Evolutionary conservation across 2,113 vertebrate species (phyloP).

Genomic region (Eublepharis macularius): DNA sequence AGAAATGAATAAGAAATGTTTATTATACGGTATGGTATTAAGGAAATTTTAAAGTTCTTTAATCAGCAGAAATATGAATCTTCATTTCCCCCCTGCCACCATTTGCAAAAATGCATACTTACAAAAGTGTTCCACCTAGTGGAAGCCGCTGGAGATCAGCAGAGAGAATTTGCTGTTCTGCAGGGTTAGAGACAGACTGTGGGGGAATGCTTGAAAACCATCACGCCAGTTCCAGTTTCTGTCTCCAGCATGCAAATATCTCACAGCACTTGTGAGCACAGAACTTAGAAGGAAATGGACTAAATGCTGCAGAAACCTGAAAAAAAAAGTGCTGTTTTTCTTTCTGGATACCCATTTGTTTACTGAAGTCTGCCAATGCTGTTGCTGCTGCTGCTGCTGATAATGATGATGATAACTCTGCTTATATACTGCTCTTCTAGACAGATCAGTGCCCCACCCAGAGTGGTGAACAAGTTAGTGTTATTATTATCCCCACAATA

Average conservation of each 20-base stretch:
- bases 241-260: background rate
- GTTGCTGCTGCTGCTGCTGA: too few species aligned
- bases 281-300: background rate
- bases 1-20: background rate
- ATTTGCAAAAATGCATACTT: background rate
- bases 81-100: too few species aligned
- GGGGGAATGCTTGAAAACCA: background rate
- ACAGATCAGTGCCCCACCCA: too few species aligned
- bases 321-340: background rate
- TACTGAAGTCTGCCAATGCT: too few species aligned
- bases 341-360: background rate
- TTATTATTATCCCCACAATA: too few species aligned
- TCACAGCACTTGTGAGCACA: background rate
- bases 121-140: conserved; percentile 61
- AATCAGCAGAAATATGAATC: background rate
- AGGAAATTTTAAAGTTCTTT: background rate
- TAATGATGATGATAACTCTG: too few species aligned
- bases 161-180: background rate
- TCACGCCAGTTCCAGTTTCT: too few species aligned
- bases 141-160: background rate
- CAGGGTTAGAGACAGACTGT: background rate
- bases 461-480: too few species aligned
- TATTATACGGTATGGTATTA: background rate
- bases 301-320: background rate
- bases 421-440: too few species aligned